Conservation (phyloP, 2,888 invertebrate species). For the Caenorhabditis auriculariae region DNA sequence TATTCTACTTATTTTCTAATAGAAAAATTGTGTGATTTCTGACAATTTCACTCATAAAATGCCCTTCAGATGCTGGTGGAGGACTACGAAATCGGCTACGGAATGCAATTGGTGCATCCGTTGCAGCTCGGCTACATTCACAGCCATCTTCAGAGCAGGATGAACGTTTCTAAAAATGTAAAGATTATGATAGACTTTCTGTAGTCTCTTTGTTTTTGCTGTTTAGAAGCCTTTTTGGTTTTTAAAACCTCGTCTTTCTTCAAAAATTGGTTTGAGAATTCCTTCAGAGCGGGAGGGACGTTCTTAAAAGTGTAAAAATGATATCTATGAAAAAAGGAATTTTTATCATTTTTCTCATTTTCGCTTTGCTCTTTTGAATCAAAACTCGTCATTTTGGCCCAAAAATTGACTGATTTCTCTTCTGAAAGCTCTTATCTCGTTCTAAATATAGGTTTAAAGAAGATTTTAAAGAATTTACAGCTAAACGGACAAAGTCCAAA, state of each 20-base stretch:
- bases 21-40: not conserved
- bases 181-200: not conserved
- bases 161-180: slow-evolving; percentile 44
- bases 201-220: not conserved
- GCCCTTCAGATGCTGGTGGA: slow-evolving; percentile 86
- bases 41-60: not conserved
- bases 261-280: slow-evolving; percentile 10
- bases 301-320: not conserved
- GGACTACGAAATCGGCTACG: slow-evolving; percentile 87
- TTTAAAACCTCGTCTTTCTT: slow-evolving; percentile 6
- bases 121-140: slow-evolving; percentile 83
- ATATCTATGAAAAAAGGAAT: too few relatives aligned
- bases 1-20: too few relatives aligned
- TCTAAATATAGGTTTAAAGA: too few relatives aligned
- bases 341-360: too few relatives aligned
- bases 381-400: too few relatives aligned
- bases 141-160: slow-evolving; percentile 81
- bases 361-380: too few relatives aligned
- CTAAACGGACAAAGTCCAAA: too few relatives aligned
- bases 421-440: too few relatives aligned
- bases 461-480: too few relatives aligned
- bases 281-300: too few relatives aligned
- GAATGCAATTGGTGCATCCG: slow-evolving; percentile 86
- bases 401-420: too few relatives aligned
- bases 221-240: not conserved